Evolutionary conservation across 2,888 invertebrate genomes (phyloP).

Genomic region (Cantharis lateralis): DNA sequence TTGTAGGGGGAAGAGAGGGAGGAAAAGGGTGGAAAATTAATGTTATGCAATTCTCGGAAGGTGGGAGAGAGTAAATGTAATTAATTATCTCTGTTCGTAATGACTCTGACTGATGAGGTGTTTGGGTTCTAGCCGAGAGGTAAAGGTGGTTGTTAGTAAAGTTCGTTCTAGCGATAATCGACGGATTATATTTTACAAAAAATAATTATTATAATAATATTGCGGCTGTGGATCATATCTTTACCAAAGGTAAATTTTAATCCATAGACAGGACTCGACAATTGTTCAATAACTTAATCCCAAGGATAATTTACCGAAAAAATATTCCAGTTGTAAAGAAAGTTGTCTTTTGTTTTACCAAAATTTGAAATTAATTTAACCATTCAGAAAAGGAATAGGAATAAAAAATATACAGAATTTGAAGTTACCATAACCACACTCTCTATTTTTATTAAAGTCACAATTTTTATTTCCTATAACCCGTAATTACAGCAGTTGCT

Average conservation of each 20-base stretch:
- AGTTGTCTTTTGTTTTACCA: no score
- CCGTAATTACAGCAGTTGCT: no score
- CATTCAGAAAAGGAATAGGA: no score
- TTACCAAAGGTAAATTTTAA: background rate
- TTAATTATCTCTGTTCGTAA: conserved; percentile 66
- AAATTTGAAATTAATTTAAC: no score
- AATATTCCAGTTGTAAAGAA: background rate
- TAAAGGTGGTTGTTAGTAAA: conserved; percentile 35
- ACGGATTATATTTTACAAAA: conserved; percentile 38
- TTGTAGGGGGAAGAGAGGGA: conserved; percentile 40
- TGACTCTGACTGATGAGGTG: conserved; percentile 68
- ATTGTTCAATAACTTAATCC: background rate
- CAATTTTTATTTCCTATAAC: no score
- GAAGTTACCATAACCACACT: no score
- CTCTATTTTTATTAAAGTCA: no score
- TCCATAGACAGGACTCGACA: background rate
- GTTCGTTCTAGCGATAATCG: conserved; percentile 48
- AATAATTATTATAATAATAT: background rate
- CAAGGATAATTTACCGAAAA: background rate
- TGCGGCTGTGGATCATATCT: background rate
- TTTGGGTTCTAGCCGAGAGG: conserved; percentile 49
- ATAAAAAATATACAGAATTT: no score
- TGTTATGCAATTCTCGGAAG: conserved; percentile 60
- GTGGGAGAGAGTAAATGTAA: conserved; percentile 66
- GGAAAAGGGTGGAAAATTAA: conserved; percentile 51